Evolutionary conservation across 2,113 vertebrate species (phyloP).

Genomic region (Mesocricetus auratus): DNA sequence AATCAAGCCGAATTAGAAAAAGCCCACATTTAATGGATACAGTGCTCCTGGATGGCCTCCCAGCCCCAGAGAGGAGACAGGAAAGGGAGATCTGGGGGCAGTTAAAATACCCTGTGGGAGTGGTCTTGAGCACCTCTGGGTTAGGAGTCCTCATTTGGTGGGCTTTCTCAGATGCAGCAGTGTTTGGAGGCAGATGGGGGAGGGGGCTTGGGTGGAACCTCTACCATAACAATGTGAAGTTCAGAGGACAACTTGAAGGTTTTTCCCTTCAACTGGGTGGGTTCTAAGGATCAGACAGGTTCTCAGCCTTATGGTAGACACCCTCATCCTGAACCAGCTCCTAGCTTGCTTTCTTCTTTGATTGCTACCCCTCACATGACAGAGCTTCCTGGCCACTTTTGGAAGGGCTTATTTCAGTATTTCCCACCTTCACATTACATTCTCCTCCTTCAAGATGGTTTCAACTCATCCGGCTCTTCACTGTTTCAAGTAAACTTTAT

Average conservation of each 20-base stretch:
- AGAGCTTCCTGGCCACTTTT: background rate
- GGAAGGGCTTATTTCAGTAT: background rate
- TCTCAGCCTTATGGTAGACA: background rate
- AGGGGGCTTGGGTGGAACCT: no score
- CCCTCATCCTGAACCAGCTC: background rate
- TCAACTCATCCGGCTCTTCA: background rate
- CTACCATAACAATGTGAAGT: no score
- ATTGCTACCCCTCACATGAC: background rate
- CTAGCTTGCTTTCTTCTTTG: background rate
- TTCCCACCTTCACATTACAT: background rate
- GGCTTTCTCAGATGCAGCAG: no score
- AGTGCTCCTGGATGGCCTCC: no score
- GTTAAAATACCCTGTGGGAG: no score
- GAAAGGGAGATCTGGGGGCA: no score
- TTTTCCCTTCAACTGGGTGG: background rate
- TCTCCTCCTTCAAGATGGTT: constrained; percentile 17
- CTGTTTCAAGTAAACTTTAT: constrained; percentile 15
- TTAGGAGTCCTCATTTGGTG: no score
- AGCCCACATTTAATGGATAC: no score
- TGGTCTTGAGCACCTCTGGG: no score
- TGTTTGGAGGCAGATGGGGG: no score
- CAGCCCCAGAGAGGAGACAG: no score
- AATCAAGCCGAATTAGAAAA: no score
- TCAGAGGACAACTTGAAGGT: background rate
- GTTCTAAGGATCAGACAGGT: background rate